These are phyloP conservation scores for Fulica atra DNA, from an alignment of 2,113 vertebrate species.

Conservation along the genomic window DNA sequence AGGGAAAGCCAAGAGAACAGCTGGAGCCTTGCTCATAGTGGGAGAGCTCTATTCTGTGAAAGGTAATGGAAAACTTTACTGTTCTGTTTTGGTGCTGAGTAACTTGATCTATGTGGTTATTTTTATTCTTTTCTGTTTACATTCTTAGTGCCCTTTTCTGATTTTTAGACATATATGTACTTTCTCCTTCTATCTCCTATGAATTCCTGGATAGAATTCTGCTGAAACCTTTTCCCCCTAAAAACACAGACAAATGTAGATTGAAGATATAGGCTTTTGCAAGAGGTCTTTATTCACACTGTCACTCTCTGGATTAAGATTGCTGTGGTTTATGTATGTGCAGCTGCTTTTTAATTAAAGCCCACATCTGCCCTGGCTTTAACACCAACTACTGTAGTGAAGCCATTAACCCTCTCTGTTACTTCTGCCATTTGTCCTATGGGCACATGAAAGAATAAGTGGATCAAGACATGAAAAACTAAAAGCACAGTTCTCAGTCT, in stretches of 20 bases:
- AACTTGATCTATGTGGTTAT: conserved; percentile 64
- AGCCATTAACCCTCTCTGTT: conserved; percentile 27
- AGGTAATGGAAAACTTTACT: conserved; percentile 67
- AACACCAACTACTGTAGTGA: neutral
- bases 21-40: conserved; percentile 9
- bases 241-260: conserved; percentile 3
- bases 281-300: neutral
- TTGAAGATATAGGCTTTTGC: conserved; percentile 18
- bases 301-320: conserved; percentile 15
- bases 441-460: neutral
- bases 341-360: conserved; percentile 59
- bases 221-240: neutral
- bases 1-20: conserved; percentile 19
- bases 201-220: neutral
- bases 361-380: conserved; percentile 18
- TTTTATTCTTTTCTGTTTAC: conserved; percentile 71
- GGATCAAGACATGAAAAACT: neutral
- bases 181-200: conserved; percentile 9
- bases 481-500: neutral
- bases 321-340: conserved; percentile 37
- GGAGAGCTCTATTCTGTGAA: conserved; percentile 48
- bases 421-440: neutral
- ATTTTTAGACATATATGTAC: conserved; percentile 26
- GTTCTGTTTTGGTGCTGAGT: conserved; percentile 63
- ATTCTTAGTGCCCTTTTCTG: conserved; percentile 52